Conservation (phyloP, 2,888 invertebrate genomes). For the Corythucha ciliata region DNA sequence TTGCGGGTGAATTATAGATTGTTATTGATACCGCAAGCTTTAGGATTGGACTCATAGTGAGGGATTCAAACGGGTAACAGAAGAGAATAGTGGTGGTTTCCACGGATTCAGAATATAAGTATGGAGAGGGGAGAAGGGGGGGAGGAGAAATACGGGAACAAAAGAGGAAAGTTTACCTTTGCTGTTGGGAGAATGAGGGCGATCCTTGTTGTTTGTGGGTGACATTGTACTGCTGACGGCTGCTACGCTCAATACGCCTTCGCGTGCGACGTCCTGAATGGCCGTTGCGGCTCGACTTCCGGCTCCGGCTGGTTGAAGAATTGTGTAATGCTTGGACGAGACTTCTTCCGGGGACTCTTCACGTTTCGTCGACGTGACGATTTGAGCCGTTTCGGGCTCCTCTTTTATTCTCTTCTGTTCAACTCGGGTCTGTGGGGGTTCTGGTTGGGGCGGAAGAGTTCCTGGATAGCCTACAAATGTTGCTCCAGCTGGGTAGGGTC, state of each 20-base stretch:
- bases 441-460: slow-evolving; percentile 22
- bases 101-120: background rate
- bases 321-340: slow-evolving; percentile 70
- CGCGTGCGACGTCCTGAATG: slow-evolving; percentile 64
- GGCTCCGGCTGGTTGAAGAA: slow-evolving; percentile 71
- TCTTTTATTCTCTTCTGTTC: slow-evolving; percentile 46
- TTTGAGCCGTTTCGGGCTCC: slow-evolving; percentile 37
- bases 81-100: background rate
- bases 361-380: slow-evolving; percentile 38
- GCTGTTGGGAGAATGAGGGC: slow-evolving; percentile 64
- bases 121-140: background rate
- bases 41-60: no score
- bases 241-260: slow-evolving; percentile 57
- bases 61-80: no score
- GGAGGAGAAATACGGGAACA: slow-evolving; percentile 1
- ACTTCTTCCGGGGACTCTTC: slow-evolving; percentile 39
- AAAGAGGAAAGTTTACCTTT: slow-evolving; percentile 55
- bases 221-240: slow-evolving; percentile 43
- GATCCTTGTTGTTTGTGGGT: slow-evolving; percentile 31
- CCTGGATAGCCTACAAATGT: slow-evolving; percentile 56
- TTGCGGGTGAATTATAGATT: background rate
- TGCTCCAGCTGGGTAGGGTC: slow-evolving; percentile 59
- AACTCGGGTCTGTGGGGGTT: slow-evolving; percentile 35
- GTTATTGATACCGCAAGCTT: background rate
- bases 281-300: slow-evolving; percentile 74